Percentiles rank a stretch among this genome's conserved stretches.
These are phyloP conservation scores for Alcedo atthis DNA, from an alignment of 2,797 vertebrate species.

Conservation along the genomic window DNA sequence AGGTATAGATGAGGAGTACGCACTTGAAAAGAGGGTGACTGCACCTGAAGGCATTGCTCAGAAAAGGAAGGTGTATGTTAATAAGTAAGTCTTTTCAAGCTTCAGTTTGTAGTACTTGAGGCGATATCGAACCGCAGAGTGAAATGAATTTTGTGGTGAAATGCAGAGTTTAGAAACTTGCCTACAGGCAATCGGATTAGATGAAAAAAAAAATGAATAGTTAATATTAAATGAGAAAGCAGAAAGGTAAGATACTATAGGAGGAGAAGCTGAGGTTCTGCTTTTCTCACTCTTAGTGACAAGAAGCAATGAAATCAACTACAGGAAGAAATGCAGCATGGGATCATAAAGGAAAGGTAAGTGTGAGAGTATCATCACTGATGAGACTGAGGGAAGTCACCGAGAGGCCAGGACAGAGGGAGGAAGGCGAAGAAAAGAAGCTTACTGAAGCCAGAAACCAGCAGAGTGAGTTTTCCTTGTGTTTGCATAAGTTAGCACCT, in stretches of 20 bases:
- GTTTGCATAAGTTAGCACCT: constrained; percentile 64
- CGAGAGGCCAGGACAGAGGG: neutral
- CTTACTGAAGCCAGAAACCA: neutral
- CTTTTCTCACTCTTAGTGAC: neutral
- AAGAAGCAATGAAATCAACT: neutral
- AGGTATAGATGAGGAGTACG: neutral
- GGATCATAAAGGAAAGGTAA: neutral
- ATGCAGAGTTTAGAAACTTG: neutral
- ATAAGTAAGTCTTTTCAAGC: constrained; percentile 21
- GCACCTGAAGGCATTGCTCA: constrained; percentile 24
- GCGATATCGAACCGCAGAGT: neutral
- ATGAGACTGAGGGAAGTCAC: neutral
- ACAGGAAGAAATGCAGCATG: neutral
- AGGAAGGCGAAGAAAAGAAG: neutral
- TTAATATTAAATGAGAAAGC: neutral
- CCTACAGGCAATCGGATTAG: neutral
- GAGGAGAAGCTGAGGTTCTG: neutral
- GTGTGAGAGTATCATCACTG: neutral
- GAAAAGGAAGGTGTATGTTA: constrained; percentile 3
- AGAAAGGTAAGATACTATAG: neutral
- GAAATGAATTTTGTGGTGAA: constrained; percentile 13
- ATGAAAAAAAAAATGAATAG: neutral
- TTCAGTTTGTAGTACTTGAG: constrained; percentile 21
- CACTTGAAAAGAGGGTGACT: neutral
- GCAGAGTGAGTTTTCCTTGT: constrained; percentile 54